phyloP scores from a whole-genome alignment of 2,113 vertebrate genomes.

The Tetrax tetrax region DNA sequence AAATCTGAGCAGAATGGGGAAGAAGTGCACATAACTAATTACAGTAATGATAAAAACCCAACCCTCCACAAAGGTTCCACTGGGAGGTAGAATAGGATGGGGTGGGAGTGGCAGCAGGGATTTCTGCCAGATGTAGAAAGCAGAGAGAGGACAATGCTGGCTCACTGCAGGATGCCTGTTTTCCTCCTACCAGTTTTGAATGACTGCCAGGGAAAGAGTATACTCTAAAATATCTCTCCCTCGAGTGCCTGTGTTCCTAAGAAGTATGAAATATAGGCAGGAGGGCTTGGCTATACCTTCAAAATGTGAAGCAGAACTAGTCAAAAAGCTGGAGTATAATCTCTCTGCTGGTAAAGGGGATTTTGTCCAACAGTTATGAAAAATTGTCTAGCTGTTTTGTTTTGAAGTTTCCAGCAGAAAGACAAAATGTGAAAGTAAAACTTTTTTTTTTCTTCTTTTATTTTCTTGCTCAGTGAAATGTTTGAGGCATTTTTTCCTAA shows the following conservation, averaged over 20 bases:
- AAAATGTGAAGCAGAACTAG: neutral
- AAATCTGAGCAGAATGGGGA: neutral
- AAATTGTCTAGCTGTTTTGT: neutral
- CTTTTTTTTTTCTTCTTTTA: neutral
- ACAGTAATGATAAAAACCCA: neutral
- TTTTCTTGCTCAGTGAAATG: neutral
- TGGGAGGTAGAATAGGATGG: neutral
- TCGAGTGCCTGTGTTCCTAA: neutral
- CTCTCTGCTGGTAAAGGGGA: neutral
- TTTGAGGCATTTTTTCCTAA: neutral
- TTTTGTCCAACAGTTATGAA: neutral
- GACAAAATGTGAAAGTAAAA: neutral
- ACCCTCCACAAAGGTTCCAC: neutral
- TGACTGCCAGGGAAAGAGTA: constrained; percentile 5
- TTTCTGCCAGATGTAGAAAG: constrained; percentile 30
- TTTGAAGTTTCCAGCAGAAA: neutral
- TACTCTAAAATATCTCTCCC: neutral
- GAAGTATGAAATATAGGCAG: neutral
- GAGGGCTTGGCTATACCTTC: neutral
- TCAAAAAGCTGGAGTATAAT: neutral
- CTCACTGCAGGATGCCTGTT: constrained; percentile 24
- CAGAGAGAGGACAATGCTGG: constrained; percentile 15
- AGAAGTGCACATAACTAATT: neutral
- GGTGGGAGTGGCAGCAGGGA: neutral
- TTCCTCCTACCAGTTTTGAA: constrained; percentile 48